Evolutionary conservation across 2,888 invertebrate genomes (phyloP), one percentile per base, ranked within the genome.

Genomic region (Syrista parreyssii): DNA sequence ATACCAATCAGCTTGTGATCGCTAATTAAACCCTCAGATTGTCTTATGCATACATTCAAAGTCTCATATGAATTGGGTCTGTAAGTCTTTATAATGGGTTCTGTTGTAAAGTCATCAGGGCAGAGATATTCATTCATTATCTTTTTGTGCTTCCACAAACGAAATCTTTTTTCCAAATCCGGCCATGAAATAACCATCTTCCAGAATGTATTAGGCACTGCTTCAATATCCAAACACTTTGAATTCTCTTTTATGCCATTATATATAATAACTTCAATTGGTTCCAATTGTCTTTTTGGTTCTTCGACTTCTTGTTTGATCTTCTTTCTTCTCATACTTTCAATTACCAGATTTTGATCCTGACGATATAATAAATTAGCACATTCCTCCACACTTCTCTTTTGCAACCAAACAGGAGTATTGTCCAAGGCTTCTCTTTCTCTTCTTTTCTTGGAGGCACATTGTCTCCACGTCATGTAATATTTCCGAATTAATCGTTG

Each of bases 181-280:
- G 95, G 94, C 77, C 94, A 92, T 11, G 94, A 93, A 75, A 95
- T 88, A 9, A 93, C 92, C 55, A 95, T 88, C 91, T 95, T 95
- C 95, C 95, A 95, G 83, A 91, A 93, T 55, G 83, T 79, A 31
- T 88, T 92, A 88, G 88, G 92, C 89, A 85, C 91, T 91, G 89
- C 92, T 91, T 85, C 92, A 88, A 86, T 92, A 88, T 82, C 84
- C 15, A 84, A 78, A 89, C 92, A 87, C 91, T 92, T 85, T 84
- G 91, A 74, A 92, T 93, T 91, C 91, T 93, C 90, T 91, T 93
- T 92, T 90, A 93, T 75, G 90, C 93, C 92, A 88, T 92, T 80
- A 92, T 89, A 84, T 91, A 90, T 80, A 89, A 92, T 79, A 90
- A 92, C 84, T 90, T 92, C 87, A 91, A 93, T 84, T 88, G 92